Evolutionary conservation across 2,888 invertebrate genomes (phyloP).

Genomic region (Plebejus anna): DNA sequence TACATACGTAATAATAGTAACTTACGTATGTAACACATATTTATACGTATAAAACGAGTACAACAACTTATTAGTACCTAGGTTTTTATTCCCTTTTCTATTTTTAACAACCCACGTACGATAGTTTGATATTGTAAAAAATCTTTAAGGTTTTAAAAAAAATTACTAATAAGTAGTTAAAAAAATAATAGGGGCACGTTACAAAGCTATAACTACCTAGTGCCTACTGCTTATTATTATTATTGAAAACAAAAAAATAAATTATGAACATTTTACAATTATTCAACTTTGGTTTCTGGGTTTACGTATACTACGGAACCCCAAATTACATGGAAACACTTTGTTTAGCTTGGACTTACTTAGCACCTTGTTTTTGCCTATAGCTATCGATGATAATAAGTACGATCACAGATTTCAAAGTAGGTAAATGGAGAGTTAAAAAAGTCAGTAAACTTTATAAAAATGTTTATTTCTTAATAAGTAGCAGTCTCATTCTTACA

Average conservation of each 20-base stretch:
- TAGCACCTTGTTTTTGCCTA: not conserved
- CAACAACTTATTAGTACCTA: too few species aligned
- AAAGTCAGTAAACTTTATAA: not conserved
- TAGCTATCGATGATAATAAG: too few species aligned
- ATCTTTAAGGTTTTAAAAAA: too few species aligned
- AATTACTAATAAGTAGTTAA: too few species aligned
- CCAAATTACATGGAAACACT: not conserved
- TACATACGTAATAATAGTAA: not conserved
- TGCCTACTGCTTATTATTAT: too few species aligned
- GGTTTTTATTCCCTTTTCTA: too few species aligned
- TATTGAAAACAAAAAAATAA: not conserved
- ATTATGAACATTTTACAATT: not conserved
- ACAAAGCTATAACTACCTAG: too few species aligned
- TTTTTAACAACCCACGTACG: too few species aligned
- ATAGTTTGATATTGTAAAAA: too few species aligned
- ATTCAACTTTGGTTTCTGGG: too few species aligned
- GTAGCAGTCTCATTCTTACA: constrained; percentile 50
- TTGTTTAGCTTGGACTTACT: not conserved
- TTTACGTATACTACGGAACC: not conserved
- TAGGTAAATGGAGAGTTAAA: not conserved
- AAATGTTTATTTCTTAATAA: not conserved
- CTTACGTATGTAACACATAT: not conserved
- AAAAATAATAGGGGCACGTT: too few species aligned
- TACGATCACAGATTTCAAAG: not conserved
- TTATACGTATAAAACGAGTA: too few species aligned